These are phyloP conservation scores for Neocrepidodera transversa DNA, from an alignment of 2,888 invertebrate genomes.

Conservation along the genomic window DNA sequence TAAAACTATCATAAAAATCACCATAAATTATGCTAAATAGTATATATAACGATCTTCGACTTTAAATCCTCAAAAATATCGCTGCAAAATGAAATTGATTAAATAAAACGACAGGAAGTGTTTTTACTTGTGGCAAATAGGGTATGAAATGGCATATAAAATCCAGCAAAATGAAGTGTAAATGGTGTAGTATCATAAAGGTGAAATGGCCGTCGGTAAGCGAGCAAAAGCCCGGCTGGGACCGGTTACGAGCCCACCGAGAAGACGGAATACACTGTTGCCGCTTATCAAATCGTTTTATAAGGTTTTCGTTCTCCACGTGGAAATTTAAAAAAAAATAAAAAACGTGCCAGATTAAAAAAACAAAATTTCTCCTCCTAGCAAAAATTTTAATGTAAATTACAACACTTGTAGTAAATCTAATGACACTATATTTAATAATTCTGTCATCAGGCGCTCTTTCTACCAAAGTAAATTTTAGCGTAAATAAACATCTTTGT, in stretches of 20 bases:
- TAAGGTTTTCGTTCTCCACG: no score
- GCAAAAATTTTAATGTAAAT: no score
- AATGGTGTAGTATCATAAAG: conserved; percentile 57
- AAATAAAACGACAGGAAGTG: conserved; percentile 31
- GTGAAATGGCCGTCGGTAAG: conserved; percentile 58
- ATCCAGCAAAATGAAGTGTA: conserved; percentile 59
- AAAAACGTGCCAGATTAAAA: no score
- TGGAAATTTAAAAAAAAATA: no score
- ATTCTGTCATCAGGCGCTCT: no score
- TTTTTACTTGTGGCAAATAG: conserved; percentile 49
- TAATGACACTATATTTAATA: no score
- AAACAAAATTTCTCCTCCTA: no score
- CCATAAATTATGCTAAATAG: conserved; percentile 15
- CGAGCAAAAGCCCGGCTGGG: conserved; percentile 56
- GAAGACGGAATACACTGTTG: conserved; percentile 37
- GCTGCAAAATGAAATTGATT: conserved; percentile 29
- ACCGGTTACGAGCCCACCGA: conserved; percentile 57
- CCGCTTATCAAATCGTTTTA: no score
- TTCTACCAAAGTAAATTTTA: no score
- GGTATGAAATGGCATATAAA: conserved; percentile 54
- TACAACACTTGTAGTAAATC: no score
- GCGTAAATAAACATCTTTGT: no score
- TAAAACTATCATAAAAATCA: conserved; percentile 13
- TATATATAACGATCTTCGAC: conserved; percentile 1
- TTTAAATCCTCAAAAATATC: conserved; percentile 28